phyloP scores from a whole-genome alignment of 2,888 invertebrate genomes.

The Dryocosmus kuriphilus region DNA sequence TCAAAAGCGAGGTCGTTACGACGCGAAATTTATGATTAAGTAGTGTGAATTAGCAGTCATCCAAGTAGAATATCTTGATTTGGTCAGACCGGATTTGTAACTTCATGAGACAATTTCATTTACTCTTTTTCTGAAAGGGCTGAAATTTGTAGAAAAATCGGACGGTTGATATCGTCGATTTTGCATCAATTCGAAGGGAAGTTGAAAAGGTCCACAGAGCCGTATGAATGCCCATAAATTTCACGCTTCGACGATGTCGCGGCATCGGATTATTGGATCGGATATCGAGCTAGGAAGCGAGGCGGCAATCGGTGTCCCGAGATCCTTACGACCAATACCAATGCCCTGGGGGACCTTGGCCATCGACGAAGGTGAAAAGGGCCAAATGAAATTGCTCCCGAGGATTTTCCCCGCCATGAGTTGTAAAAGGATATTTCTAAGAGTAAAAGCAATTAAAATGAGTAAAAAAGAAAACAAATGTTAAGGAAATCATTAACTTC shows the following conservation, averaged over 20 bases:
- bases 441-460: background rate
- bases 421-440: too few relatives aligned
- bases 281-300: slow-evolving; percentile 63
- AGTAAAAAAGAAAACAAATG: background rate
- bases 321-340: slow-evolving; percentile 58
- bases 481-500: slow-evolving; percentile 9
- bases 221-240: slow-evolving; percentile 71
- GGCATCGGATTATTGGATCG: slow-evolving; percentile 72
- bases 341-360: slow-evolving; percentile 53
- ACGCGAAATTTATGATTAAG: background rate
- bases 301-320: slow-evolving; percentile 52
- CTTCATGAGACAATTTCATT: background rate
- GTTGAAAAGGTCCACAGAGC: slow-evolving; percentile 58
- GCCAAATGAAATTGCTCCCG: slow-evolving; percentile 59
- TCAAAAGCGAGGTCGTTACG: background rate
- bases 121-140: background rate
- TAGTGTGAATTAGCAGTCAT: background rate
- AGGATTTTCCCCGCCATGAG: background rate
- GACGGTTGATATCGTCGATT: slow-evolving; percentile 43
- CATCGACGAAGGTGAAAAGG: slow-evolving; percentile 55
- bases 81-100: background rate
- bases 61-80: background rate
- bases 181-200: slow-evolving; percentile 49
- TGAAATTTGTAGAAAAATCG: background rate
- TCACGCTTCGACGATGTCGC: slow-evolving; percentile 68